phyloP scores from a whole-genome alignment of 2,113 vertebrate genomes.

The zebrafish (Danio rerio) region DNA sequence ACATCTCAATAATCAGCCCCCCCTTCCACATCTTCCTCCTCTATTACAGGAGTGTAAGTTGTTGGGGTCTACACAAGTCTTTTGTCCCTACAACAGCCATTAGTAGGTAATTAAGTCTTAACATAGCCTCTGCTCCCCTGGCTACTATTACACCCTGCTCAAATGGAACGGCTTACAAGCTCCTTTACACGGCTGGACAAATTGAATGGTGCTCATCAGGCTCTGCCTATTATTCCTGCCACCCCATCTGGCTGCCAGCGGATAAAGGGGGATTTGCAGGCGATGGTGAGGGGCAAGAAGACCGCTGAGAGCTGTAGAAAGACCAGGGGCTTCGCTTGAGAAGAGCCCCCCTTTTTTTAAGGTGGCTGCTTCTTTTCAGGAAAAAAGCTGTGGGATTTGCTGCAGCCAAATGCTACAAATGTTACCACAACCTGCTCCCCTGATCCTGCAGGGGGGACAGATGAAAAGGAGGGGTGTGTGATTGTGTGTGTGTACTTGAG shows the following conservation, averaged over 20 bases:
- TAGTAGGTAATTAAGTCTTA: conserved; percentile 94
- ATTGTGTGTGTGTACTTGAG: not conserved
- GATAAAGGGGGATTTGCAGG: conserved; percentile 83
- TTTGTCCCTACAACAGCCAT: conserved; percentile 85
- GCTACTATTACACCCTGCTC: conserved; percentile 83
- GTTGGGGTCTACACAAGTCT: conserved; percentile 72
- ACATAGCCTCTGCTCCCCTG: conserved; percentile 85
- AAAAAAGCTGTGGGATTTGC: conserved; percentile 72
- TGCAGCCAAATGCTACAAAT: conserved; percentile 86
- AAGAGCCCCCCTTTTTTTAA: conserved; percentile 63
- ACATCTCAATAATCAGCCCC: conserved; percentile 31
- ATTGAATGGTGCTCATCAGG: conserved; percentile 85
- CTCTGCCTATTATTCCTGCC: conserved; percentile 77
- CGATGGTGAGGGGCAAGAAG: conserved; percentile 78
- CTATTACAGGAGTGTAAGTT: conserved; percentile 48
- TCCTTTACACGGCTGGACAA: conserved; percentile 89
- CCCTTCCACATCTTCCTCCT: conserved; percentile 13
- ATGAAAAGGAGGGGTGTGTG: conserved; percentile 51
- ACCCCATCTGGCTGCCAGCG: conserved; percentile 83
- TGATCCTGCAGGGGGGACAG: conserved; percentile 73
- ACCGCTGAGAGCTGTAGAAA: conserved; percentile 59
- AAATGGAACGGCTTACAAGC: conserved; percentile 80
- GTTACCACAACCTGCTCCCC: conserved; percentile 84
- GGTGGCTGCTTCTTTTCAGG: conserved; percentile 74
- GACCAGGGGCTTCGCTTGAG: conserved; percentile 63